Evolutionary conservation across 2,113 vertebrate genomes (phyloP), one percentile per base, ranked within the genome.

Genomic region (Lasiurus cinereus): DNA sequence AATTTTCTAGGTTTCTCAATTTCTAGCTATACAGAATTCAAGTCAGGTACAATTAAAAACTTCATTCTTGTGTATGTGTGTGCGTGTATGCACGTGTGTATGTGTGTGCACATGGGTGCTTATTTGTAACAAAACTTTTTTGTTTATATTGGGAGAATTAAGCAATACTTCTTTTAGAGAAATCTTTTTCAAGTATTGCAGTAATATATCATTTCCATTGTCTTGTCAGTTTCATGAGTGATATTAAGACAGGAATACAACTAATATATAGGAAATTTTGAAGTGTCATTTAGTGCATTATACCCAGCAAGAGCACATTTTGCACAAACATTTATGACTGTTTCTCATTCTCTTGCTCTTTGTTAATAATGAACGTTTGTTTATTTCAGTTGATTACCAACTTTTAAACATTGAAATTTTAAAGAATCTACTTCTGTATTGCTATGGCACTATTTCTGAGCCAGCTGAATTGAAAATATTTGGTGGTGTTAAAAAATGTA

Each of bases 341-440:
- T 93, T 92, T 93, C 39, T 92, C 69, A 74, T 94, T 95, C 85
- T 97, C 83, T 96, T 97, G 64, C 89, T 97, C 88, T 88, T 96
- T 97, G 82, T 84, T 93, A 95, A 96, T 96, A 88, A 96, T 96
- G 94, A 96, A 92, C 62, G 69, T 96, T 96, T 96, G 46, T 94
- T 43, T 95, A 82, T 97, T 97, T 96, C 77, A 96, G 73, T 96
- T 95, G 84, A 83, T 93, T 74, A 83, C 85, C 90, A 95, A 67
- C 93, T 96, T 95, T 83, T 96, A 93, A 93, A 85, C 73, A 88
- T 24, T 95, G 92, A 96, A 22, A 88, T 96, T 97, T 96, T 93
- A 96, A 96, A 96, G 90, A 97, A 52, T 94, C 46, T n/a, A 83
- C 91, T 96, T 92, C 88, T 86, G 33, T 70, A 91, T 95, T 95